Conservation (phyloP, 2,888 invertebrate genomes). For the Phymatocera aterrima region DNA sequence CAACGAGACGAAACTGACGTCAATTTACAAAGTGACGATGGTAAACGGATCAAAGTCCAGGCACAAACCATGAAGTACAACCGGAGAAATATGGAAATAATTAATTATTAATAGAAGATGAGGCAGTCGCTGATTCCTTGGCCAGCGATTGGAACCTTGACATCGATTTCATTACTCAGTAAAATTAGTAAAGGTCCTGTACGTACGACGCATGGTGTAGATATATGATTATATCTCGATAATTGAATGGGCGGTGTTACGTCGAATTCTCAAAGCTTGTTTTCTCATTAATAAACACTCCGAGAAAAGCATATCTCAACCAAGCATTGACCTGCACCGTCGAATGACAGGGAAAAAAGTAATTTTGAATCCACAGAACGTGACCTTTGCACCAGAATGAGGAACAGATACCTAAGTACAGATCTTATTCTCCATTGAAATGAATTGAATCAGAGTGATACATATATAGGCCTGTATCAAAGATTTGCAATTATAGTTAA, state of each 20-base stretch:
- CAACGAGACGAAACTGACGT: conserved; percentile 36
- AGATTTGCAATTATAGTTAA: conserved; percentile 18
- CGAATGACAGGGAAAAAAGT: no score
- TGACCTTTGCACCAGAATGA: no score
- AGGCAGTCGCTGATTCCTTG: conserved; percentile 14
- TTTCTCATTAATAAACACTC: no score
- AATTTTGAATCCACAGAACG: no score
- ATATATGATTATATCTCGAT: not conserved
- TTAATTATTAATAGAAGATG: conserved; percentile 32
- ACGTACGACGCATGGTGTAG: not conserved
- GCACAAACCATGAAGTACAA: conserved; percentile 10
- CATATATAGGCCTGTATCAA: no score
- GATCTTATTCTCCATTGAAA: no score
- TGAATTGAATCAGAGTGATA: no score
- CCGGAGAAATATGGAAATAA: not conserved
- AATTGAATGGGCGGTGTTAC: not conserved
- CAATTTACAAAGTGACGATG: conserved; percentile 38
- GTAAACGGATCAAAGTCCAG: conserved; percentile 48
- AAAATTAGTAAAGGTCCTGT: conserved; percentile 19
- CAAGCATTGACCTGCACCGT: no score
- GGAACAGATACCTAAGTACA: no score
- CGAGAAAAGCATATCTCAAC: no score
- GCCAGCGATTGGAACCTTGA: conserved; percentile 4
- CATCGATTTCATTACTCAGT: conserved; percentile 14
- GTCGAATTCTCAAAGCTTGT: not conserved